Percentiles rank a stretch among this genome's conserved stretches.
These are phyloP conservation scores for Allacma fusca DNA, from an alignment of 2,888 invertebrate species.

Conservation along the genomic window DNA sequence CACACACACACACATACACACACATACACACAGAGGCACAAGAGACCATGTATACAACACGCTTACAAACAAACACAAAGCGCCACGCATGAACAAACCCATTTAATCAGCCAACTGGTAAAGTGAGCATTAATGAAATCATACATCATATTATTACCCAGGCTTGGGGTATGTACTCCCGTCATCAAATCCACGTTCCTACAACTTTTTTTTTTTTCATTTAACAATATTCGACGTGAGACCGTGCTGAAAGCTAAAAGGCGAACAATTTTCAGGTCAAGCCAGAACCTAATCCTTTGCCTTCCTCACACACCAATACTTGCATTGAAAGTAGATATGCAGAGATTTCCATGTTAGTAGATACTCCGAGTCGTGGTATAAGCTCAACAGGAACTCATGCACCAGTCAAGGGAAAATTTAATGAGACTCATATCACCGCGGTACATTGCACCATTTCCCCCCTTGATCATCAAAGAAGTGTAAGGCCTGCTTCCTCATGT, in stretches of 20 bases:
- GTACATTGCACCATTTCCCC: conserved; percentile 16
- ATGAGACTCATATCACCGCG: conserved; percentile 16
- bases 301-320: neutral
- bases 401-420: conserved; percentile 4
- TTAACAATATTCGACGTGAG: conserved; percentile 23
- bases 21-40: neutral
- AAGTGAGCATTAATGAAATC: conserved; percentile 45
- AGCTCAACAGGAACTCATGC: neutral
- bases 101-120: conserved; percentile 44
- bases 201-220: neutral
- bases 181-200: no score
- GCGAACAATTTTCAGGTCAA: conserved; percentile 38
- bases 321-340: no score
- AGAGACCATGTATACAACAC: neutral
- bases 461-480: conserved; percentile 14
- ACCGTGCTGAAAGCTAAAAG: conserved; percentile 33
- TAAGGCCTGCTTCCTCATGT: neutral
- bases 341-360: no score
- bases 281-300: conserved; percentile 28
- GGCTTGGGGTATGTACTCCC: neutral
- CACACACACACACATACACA: no score
- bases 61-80: conserved; percentile 21
- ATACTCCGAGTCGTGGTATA: no score
- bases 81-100: conserved; percentile 34
- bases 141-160: neutral